Evolutionary conservation across 1,140 invertebrate genomes (phyloP), one percentile per base, ranked within the genome.

Genomic region (Drosophila simulans): DNA sequence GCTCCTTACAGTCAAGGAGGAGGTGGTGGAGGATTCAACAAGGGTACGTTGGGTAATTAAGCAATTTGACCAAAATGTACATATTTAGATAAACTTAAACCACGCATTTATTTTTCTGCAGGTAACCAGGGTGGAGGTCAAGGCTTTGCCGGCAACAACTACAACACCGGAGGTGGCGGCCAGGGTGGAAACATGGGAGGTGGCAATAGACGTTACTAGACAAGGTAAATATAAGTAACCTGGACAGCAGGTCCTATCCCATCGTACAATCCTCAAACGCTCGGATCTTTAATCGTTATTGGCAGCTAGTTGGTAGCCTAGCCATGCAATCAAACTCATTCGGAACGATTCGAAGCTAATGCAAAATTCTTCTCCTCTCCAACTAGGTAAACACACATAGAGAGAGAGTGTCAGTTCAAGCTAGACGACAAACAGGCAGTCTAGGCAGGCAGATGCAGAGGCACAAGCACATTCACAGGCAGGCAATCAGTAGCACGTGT

Each of bases 1-100:
- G 93, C 93, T 15, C 93, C 96, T 17, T 96, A 93, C 43, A 92
- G 91, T 55, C 91, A 92, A 64, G 85, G 85, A 39, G 82, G 86
- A 34, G 81, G 72, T 11, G 59, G 86, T 48, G 59, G 59, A 5
- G 83, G 85, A 34, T 91, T 90, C 13, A 91, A 91, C 62, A 91
- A 91, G 72, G 83, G 91, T 92, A 42, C 59, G 48, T 56, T 25
- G 2, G 22, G 25, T 20, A 0, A 20, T 42, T 15, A 5, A 39
- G 11, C 4, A 1, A 3, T 10, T 17, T n/a, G 12, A 4, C 12
- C 12, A 39, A 4, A 13, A 39, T 12, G 37, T 22, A 22, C 20
- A 22, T 22, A 22, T 17, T 1, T 13, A 13, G 3, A 39, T 8
- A 17, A 17, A 8, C 12, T 39, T 7, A 8, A 40, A 40, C 7